Percentiles rank a stretch among this genome's conserved stretches.
These are phyloP conservation scores for Atherix ibis DNA, from an alignment of 2,888 invertebrate species.

Conservation along the genomic window DNA sequence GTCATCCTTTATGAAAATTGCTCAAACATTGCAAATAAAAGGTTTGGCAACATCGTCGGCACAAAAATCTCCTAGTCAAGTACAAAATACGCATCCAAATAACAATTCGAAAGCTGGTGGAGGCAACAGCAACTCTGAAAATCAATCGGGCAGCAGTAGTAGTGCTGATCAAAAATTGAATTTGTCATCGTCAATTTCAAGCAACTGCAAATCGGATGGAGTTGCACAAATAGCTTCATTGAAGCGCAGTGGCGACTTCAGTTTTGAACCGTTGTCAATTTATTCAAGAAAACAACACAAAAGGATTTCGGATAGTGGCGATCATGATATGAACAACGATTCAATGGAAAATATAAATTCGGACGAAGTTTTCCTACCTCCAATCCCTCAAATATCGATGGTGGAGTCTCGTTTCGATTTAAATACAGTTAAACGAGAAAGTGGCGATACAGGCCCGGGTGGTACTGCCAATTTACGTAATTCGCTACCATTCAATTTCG, in stretches of 20 bases:
- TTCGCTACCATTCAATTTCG: conserved; percentile 13
- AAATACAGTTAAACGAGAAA: conserved; percentile 27
- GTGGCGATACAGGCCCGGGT: conserved; percentile 11
- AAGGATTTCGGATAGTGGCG: conserved; percentile 20
- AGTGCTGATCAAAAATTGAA: conserved; percentile 11
- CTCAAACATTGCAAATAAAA: conserved; percentile 34
- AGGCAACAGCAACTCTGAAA: conserved; percentile 5
- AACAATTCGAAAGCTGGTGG: conserved; percentile 3
- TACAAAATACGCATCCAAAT: conserved; percentile 6
- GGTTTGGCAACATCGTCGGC: conserved; percentile 31
- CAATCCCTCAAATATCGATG: conserved; percentile 31
- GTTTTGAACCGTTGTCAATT: conserved; percentile 25
- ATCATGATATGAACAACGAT: conserved; percentile 18
- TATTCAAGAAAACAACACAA: conserved; percentile 26
- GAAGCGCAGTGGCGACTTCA: conserved; percentile 24
- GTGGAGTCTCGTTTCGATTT: conserved; percentile 28
- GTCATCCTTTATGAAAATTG: conserved; percentile 34
- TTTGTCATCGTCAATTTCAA: conserved; percentile 6
- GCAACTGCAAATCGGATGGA: background rate
- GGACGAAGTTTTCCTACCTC: conserved; percentile 29
- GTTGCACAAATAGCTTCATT: conserved; percentile 8
- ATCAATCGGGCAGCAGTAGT: conserved; percentile 3
- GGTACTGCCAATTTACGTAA: conserved; percentile 9
- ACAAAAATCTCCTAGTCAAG: conserved; percentile 21
- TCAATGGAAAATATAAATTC: conserved; percentile 26